Conservation (phyloP, 2,113 vertebrate genomes). For the Tapirus terrestris region DNA sequence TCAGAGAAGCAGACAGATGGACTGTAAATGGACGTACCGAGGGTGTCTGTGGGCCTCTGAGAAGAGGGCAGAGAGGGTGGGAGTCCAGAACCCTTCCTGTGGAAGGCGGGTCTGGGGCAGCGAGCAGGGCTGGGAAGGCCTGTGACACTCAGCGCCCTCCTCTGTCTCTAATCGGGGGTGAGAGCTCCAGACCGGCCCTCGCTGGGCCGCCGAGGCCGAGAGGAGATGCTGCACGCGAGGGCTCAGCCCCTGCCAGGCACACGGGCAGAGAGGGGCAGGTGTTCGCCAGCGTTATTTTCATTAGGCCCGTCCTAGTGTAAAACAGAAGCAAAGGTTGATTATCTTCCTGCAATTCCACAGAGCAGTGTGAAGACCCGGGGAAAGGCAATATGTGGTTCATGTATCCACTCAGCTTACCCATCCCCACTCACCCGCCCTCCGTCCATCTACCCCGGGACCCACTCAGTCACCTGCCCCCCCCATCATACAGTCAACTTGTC, state of each 20-base stretch:
- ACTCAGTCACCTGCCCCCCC: too few species aligned
- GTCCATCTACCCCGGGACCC: too few species aligned
- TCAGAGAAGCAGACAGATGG: neutral
- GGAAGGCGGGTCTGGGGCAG: neutral
- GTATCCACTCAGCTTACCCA: accelerated
- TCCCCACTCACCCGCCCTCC: accelerated
- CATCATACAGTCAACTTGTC: too few species aligned
- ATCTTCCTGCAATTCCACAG: neutral
- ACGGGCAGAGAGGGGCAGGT: neutral
- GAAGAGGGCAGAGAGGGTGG: neutral
- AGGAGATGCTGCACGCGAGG: accelerated
- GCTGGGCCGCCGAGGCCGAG: neutral
- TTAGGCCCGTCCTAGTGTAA: neutral
- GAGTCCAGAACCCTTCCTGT: neutral
- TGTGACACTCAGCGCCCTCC: neutral
- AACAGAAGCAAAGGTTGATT: too few species aligned
- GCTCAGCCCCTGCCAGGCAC: neutral
- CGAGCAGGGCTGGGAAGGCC: neutral
- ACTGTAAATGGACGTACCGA: too few species aligned
- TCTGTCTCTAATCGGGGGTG: accelerated
- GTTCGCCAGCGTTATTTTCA: neutral
- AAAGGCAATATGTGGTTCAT: neutral
- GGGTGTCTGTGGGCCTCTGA: neutral
- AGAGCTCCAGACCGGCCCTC: too few species aligned
- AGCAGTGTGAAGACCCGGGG: neutral